A percentile compares a stretch with the other conserved stretches of the same genome.
These are phyloP conservation scores for Hylia prasina DNA, from an alignment of 2,113 vertebrate species.

Conservation along the genomic window DNA sequence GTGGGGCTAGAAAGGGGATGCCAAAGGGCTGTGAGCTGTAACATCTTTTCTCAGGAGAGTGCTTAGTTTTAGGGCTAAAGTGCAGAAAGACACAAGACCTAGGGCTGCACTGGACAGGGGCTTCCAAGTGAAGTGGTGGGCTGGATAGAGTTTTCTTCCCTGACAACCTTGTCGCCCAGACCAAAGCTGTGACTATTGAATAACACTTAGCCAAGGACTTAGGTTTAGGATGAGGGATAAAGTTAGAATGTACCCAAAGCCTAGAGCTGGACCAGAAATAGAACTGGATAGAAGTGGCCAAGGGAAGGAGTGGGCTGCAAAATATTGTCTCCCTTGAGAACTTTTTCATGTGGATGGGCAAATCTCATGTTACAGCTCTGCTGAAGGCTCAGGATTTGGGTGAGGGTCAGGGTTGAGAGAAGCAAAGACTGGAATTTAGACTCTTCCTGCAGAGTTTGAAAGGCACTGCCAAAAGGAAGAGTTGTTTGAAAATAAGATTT, in stretches of 20 bases:
- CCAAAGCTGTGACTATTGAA: neutral
- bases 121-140: neutral
- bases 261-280: neutral
- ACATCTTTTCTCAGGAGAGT: neutral
- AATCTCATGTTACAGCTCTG: neutral
- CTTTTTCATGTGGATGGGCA: neutral
- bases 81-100: neutral
- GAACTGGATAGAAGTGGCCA: neutral
- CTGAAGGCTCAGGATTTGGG: neutral
- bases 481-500: neutral
- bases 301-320: neutral
- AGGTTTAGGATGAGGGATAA: neutral
- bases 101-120: neutral
- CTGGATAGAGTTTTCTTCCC: neutral
- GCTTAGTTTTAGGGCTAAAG: neutral
- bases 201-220: fast-evolving
- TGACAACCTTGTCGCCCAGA: neutral
- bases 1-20: neutral
- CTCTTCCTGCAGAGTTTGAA: neutral
- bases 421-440: neutral
- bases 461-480: neutral
- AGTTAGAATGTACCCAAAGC: neutral
- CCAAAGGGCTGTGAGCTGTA: neutral
- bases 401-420: neutral
- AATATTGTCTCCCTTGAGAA: neutral